Conservation (phyloP, 1,140 invertebrate genomes). For the Chironomus striatipennis region DNA sequence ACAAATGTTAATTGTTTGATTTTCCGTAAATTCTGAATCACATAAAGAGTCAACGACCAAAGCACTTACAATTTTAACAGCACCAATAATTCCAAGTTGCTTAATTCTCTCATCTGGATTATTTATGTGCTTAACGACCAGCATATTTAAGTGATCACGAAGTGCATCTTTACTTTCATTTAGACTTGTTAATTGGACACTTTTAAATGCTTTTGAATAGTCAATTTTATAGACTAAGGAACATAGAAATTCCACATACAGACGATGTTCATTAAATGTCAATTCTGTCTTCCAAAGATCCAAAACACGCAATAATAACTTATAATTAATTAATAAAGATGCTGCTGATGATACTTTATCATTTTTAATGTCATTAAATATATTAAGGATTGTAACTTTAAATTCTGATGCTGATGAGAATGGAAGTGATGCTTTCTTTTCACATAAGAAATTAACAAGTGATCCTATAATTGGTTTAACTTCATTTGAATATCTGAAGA, state of each 20-base stretch:
- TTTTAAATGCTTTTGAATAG: not conserved
- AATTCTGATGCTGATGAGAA: not conserved
- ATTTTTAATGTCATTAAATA: not conserved
- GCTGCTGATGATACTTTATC: not conserved
- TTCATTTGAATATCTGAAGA: not conserved
- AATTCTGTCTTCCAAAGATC: not conserved
- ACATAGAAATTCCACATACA: not conserved
- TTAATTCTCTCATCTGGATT: conserved; percentile 3
- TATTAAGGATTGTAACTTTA: not conserved
- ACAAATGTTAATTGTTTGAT: conserved; percentile 28
- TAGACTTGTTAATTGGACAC: not conserved
- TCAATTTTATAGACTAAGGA: not conserved
- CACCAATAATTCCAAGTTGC: not conserved
- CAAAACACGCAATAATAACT: not conserved
- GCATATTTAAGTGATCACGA: not conserved
- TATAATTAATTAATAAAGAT: not conserved
- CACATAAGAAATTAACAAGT: not conserved
- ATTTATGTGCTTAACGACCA: not conserved
- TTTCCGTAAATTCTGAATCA: not conserved
- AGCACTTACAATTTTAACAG: not conserved
- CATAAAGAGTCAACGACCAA: not conserved
- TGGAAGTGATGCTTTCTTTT: not conserved
- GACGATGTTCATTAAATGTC: not conserved
- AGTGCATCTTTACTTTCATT: not conserved
- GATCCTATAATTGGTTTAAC: not conserved